phyloP scores from a whole-genome alignment of 2,113 vertebrate species.

The Vimba vimba region DNA sequence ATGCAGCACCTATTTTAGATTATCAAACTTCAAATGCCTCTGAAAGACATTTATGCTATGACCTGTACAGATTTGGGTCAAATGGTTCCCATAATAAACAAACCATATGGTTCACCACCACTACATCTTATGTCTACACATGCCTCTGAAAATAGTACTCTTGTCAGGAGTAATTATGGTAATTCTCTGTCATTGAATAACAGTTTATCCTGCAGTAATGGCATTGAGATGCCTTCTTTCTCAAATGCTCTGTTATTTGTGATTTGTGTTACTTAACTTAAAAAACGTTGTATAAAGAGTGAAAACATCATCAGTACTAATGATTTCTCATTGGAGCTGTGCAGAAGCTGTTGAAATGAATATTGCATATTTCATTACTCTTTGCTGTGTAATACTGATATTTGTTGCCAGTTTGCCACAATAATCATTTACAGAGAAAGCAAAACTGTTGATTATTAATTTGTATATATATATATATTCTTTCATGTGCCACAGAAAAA shows the following conservation, averaged over 20 bases:
- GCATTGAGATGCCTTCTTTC: background rate
- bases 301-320: background rate
- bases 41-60: background rate
- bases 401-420: background rate
- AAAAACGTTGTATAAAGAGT: background rate
- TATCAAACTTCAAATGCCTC: background rate
- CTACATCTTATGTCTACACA: conserved; percentile 3
- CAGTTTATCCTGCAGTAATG: background rate
- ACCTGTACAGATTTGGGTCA: background rate
- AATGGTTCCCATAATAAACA: background rate
- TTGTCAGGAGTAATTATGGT: background rate
- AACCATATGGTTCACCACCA: background rate
- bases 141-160: background rate
- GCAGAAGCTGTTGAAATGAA: background rate
- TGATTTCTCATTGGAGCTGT: background rate
- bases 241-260: background rate
- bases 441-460: background rate
- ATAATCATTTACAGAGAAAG: background rate
- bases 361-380: background rate
- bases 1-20: background rate
- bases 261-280: background rate
- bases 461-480: too few relatives aligned
- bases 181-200: background rate
- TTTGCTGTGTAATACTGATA: background rate
- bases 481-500: too few relatives aligned